A percentile compares a stretch with the other conserved stretches of the same genome.
These are phyloP conservation scores for Tanypteryx hageni DNA, from an alignment of 2,888 invertebrate genomes.

Conservation along the genomic window DNA sequence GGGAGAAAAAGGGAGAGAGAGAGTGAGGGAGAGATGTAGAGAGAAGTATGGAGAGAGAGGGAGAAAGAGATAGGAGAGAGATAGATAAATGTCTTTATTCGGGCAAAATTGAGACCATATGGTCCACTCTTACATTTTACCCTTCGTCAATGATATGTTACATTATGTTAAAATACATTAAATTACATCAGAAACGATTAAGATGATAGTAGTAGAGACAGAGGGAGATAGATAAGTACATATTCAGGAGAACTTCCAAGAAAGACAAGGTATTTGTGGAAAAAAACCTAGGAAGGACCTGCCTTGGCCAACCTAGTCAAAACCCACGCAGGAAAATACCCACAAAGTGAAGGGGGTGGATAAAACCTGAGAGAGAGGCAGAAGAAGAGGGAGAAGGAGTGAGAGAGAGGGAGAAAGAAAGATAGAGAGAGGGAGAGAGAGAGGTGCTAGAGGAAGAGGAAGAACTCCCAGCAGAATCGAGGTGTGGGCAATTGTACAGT, in stretches of 20 bases:
- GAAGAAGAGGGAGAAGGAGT: constrained; percentile 1
- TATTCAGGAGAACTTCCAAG: background rate
- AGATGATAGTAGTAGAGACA: background rate
- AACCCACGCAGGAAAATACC: no score
- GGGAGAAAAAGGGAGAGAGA: background rate
- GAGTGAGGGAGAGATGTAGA: no score
- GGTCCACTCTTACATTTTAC: no score
- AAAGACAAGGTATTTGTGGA: constrained; percentile 18
- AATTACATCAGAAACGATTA: no score
- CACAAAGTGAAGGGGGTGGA: no score
- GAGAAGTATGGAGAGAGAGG: background rate
- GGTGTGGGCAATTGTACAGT: background rate
- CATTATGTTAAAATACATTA: no score
- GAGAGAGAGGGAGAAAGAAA: background rate
- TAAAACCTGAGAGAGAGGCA: background rate
- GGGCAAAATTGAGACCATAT: no score
- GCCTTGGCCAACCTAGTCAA: no score
- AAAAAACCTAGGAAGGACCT: no score
- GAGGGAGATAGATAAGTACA: background rate
- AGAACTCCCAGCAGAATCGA: background rate
- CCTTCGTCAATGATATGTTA: no score
- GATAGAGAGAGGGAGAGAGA: background rate
- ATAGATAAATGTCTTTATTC: no score
- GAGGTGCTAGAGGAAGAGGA: background rate
- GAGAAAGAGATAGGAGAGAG: background rate